Conservation (phyloP, 2,797 vertebrate species). For the Erpetoichthys calabaricus region DNA sequence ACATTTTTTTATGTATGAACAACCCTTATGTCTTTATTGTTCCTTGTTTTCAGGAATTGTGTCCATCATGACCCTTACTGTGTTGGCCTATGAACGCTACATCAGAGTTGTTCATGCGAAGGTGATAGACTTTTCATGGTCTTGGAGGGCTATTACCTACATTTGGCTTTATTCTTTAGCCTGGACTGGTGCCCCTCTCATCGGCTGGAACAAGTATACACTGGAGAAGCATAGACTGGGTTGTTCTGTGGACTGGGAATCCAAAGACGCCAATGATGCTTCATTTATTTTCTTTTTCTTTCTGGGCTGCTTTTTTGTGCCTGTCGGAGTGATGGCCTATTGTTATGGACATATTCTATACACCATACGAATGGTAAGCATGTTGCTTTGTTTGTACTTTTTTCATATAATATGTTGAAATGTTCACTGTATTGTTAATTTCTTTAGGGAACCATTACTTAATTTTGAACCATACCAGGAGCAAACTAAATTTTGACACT, state of each 20-base stretch:
- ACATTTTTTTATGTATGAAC: slow-evolving; percentile 1
- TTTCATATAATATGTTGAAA: background rate
- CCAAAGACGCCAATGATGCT: slow-evolving; percentile 69
- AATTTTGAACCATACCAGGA: background rate
- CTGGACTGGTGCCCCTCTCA: slow-evolving; percentile 76
- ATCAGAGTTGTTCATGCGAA: slow-evolving; percentile 76
- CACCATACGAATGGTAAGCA: slow-evolving; percentile 75
- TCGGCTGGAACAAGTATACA: slow-evolving; percentile 87
- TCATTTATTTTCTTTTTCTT: slow-evolving; percentile 83
- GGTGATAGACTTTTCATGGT: slow-evolving; percentile 79
- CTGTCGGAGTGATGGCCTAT: slow-evolving; percentile 74
- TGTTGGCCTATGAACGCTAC: slow-evolving; percentile 80
- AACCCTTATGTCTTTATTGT: background rate
- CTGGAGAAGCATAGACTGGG: slow-evolving; percentile 73
- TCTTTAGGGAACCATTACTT: background rate
- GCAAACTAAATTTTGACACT: background rate
- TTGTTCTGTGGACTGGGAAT: slow-evolving; percentile 78
- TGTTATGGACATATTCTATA: slow-evolving; percentile 87
- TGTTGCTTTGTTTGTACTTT: background rate
- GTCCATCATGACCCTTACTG: slow-evolving; percentile 77
- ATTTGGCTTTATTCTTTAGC: slow-evolving; percentile 85
- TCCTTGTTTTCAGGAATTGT: slow-evolving; percentile 57
- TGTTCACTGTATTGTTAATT: background rate
- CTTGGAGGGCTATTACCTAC: slow-evolving; percentile 70
- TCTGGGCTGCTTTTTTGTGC: slow-evolving; percentile 70